Base-by-base conservation (phyloP, 2,113 vertebrate genomes). In the Amphilophus citrinellus region DNA sequence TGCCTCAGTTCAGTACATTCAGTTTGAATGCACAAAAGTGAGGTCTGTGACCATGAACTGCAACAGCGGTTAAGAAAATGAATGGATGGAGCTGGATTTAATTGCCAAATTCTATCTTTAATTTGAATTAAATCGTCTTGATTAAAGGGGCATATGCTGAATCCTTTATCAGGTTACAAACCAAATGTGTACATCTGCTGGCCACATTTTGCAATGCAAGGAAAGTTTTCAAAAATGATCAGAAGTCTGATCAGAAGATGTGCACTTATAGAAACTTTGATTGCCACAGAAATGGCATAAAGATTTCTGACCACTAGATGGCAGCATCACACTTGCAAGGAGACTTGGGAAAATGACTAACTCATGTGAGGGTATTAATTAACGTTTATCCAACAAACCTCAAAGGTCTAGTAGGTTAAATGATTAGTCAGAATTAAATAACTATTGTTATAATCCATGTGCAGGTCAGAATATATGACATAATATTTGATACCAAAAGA, bases 271-370 rank as follows among this genome's bases (percentile, higher is more conserved):
- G 53, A 73, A n/a, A 73, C 66, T 0, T 20, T 6, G 5, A 53
- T 53, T 27, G 7, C 17, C 47, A 32, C 47, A 53, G 66, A 32
- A 10, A 56, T 56, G 42, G 66, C 24, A 11, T 56, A 14, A 73
- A 56, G 27, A 53, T 47, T 60, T 78, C 10, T 17, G 1, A 59
- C 56, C 94, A 92, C 80, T 77, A 93, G 94, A 85, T 89, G 90
- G 91, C 77, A 88, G 84, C 80, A 89, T 56, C 10, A 39, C 50
- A 60, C 47, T 60, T 30, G 15, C 13, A 59, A 8, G 22, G 2
- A 32, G 13, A 18, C 17, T 18, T 47, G 37, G 32, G 5, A 15
- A 15, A 15, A 2, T 15, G 4, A 14, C 44, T 14, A 47, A 47
- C 2, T 6, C 9, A 66, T 17, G 7, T 13, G 2, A 24, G 62